Evolutionary conservation across 2,797 vertebrate species (phyloP).

Genomic region (Falco columbarius): DNA sequence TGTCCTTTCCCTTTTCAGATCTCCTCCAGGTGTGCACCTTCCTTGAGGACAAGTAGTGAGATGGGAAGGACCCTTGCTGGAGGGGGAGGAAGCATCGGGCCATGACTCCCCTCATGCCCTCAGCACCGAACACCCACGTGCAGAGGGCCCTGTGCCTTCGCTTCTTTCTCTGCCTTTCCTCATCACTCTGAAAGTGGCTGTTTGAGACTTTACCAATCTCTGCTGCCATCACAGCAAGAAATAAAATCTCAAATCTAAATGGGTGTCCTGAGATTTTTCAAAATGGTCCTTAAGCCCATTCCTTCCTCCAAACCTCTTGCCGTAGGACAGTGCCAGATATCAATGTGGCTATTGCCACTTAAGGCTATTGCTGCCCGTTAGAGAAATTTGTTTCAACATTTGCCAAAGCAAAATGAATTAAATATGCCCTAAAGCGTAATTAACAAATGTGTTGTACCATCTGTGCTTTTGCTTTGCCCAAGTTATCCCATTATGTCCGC

Average conservation of each 20-base stretch:
- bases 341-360: neutral
- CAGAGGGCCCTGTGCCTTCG: neutral
- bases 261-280: neutral
- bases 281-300: neutral
- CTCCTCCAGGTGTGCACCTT: slow-evolving; percentile 63
- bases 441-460: neutral
- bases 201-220: neutral
- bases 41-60: neutral
- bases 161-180: slow-evolving; percentile 13
- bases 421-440: neutral
- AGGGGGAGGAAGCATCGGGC: neutral
- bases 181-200: slow-evolving; percentile 9
- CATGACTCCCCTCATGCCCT: neutral
- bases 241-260: slow-evolving; percentile 9
- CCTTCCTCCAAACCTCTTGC: neutral
- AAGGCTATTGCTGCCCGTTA: neutral
- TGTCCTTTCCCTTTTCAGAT: neutral
- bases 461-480: neutral
- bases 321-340: neutral
- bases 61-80: neutral
- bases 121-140: rapidly evolving
- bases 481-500: neutral
- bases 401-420: neutral
- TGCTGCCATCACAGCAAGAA: slow-evolving; percentile 37
- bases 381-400: neutral